phyloP scores from a whole-genome alignment of 2,113 vertebrate genomes.

The Microcebus ravelobensis region DNA sequence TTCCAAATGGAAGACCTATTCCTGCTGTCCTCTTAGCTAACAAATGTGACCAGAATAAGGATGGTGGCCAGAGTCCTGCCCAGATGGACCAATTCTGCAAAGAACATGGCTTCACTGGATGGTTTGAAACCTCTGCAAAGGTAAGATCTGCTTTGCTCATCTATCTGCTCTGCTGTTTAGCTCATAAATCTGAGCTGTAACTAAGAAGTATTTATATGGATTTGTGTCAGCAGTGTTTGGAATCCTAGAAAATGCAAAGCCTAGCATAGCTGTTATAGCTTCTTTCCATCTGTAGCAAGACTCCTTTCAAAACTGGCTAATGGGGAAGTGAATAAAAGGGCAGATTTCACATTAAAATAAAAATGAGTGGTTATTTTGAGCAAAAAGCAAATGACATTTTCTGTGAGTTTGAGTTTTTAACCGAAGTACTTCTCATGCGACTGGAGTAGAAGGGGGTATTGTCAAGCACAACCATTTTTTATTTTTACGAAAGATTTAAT shows the following conservation, averaged over 20 bases:
- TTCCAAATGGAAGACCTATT: slow-evolving; percentile 94
- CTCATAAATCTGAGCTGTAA: background rate
- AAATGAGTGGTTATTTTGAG: background rate
- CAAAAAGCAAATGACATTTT: background rate
- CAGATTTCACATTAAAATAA: slow-evolving; percentile 19
- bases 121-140: slow-evolving; percentile 99
- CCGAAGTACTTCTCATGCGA: background rate
- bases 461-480: background rate
- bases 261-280: background rate
- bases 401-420: background rate
- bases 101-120: slow-evolving; percentile 95
- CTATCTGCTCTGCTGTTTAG: background rate
- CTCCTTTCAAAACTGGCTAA: background rate
- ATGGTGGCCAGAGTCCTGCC: slow-evolving; percentile 85
- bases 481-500: background rate
- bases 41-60: slow-evolving; percentile 97
- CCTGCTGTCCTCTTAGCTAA: slow-evolving; percentile 97
- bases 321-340: background rate
- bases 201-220: background rate
- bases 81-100: slow-evolving; percentile 97
- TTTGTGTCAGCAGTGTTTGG: background rate
- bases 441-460: background rate
- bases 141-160: slow-evolving; percentile 81
- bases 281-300: background rate
- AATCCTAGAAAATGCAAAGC: background rate